These are phyloP conservation scores for Urechis unicinctus DNA, from an alignment of 2,888 invertebrate genomes.

Conservation along the genomic window DNA sequence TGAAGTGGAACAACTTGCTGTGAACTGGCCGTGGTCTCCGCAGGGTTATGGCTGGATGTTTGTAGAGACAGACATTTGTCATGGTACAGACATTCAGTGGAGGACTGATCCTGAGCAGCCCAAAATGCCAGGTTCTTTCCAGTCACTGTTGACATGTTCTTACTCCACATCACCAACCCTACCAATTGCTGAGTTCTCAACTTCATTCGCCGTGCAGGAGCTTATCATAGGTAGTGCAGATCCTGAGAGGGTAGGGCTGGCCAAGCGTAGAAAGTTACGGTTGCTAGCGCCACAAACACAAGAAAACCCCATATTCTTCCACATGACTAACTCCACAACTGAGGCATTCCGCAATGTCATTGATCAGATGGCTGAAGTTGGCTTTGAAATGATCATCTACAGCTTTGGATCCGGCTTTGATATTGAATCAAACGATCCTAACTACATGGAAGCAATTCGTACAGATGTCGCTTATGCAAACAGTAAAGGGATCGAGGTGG, in stretches of 20 bases:
- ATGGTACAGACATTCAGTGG: slow-evolving; percentile 18
- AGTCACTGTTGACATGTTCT: slow-evolving; percentile 17
- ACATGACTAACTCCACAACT: slow-evolving; percentile 14
- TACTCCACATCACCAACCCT: slow-evolving; percentile 8
- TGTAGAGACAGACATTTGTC: slow-evolving; percentile 17
- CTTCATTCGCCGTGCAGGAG: slow-evolving; percentile 19
- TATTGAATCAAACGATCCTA: slow-evolving; percentile 17
- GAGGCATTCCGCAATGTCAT: slow-evolving; percentile 8
- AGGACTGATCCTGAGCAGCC: slow-evolving; percentile 10
- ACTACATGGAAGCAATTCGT: slow-evolving; percentile 14
- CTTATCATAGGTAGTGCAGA: slow-evolving; percentile 17
- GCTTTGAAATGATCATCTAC: slow-evolving; percentile 23
- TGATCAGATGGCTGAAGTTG: slow-evolving; percentile 24
- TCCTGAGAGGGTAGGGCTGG: slow-evolving; percentile 16
- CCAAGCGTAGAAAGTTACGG: slow-evolving; percentile 12
- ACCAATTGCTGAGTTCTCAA: slow-evolving; percentile 3
- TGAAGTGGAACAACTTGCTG: slow-evolving; percentile 18
- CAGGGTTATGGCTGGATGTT: slow-evolving; percentile 16
- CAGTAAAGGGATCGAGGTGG: slow-evolving; percentile 21
- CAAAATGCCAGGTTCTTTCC: slow-evolving; percentile 20
- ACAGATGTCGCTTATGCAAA: slow-evolving; percentile 17
- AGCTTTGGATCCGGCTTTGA: slow-evolving; percentile 24
- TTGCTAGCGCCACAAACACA: slow-evolving; percentile 23
- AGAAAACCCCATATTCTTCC: slow-evolving; percentile 24
- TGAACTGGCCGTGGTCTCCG: slow-evolving; percentile 19